These are phyloP conservation scores for Fregetta grallaria DNA, from an alignment of 2,113 vertebrate genomes.

Conservation along the genomic window DNA sequence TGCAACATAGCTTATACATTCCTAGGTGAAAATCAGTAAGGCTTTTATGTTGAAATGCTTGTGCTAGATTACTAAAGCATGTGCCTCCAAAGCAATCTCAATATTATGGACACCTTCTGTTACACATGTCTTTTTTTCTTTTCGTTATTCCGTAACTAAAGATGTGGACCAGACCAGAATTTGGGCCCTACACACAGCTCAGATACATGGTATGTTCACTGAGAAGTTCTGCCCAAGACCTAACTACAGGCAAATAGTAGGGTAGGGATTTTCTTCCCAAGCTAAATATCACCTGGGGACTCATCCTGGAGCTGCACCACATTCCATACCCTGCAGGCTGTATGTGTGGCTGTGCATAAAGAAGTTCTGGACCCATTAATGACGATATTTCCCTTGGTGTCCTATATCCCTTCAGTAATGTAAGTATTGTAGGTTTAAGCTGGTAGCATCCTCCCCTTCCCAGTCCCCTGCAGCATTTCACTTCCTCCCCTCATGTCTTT, in stretches of 20 bases:
- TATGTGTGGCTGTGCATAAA: neutral
- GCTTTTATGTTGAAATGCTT: neutral
- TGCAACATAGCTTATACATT: neutral
- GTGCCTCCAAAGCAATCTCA: neutral
- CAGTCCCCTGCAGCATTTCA: neutral
- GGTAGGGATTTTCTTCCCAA: neutral
- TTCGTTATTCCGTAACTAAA: neutral
- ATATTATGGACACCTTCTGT: neutral
- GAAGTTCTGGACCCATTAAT: neutral
- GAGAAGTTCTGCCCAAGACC: neutral
- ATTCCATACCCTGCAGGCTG: neutral
- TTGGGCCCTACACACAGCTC: neutral
- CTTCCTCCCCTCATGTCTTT: neutral
- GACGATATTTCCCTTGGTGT: neutral
- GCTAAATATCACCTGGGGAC: neutral
- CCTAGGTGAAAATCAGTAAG: neutral
- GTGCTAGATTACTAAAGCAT: neutral
- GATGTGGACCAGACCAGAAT: neutral
- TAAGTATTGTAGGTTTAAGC: neutral
- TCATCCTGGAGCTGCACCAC: neutral
- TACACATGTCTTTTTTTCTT: rapidly evolving
- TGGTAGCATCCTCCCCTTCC: neutral
- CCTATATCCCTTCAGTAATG: neutral
- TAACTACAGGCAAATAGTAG: neutral
- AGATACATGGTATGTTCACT: neutral